Base-by-base conservation (phyloP, 1,140 invertebrate genomes). In the Phortica variegata region DNA sequence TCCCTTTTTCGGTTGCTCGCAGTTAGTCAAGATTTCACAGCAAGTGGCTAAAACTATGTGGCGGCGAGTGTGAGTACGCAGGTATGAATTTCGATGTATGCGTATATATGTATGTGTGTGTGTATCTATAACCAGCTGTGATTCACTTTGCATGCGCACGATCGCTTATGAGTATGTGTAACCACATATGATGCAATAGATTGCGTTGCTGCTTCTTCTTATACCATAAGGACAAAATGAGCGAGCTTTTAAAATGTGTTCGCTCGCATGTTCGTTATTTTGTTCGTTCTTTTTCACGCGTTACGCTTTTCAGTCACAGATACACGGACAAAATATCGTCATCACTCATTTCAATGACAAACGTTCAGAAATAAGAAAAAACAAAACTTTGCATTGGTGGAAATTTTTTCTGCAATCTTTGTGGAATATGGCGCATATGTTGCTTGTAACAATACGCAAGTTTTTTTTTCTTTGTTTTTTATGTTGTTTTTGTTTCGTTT, bases 1-100 rank as follows among this genome's bases (percentile, higher is more conserved):
- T 73, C 70, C 70, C 70, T 73, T 73, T 73, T 73, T 73, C 70
- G 69, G 69, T 65, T 50, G 18, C 44, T 43, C 58, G 40, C 31
- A 34, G 33, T 32, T 55, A 23, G 34, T 21, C n/a, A n/a, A n/a
- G n/a, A n/a, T n/a, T 10, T 42, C 33, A 18, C 43, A 57, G 56
- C 62, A 62, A 66, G 60, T 66, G 62, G 63, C 47, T 53, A 60
- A 51, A 49, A 50, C 46, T 23, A 38, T 38, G 18, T 38, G 3
- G 31, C 29, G 31, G 5, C 10, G 23, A 5, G 10, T 26, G 23
- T 26, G 23, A 6, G 23, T 10, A 10, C 10, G 23, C 23, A 26
- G 23, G 33, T 36, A n/a, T 36, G 6, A 5, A 5, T 36, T 8
- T 36, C 16, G 36, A 20, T 23, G n/a, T 47, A 10, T 49, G 29